Evolutionary conservation across 2,888 invertebrate genomes (phyloP), one percentile per base, ranked within the genome.

Genomic region (Hoplodrina blanda): DNA sequence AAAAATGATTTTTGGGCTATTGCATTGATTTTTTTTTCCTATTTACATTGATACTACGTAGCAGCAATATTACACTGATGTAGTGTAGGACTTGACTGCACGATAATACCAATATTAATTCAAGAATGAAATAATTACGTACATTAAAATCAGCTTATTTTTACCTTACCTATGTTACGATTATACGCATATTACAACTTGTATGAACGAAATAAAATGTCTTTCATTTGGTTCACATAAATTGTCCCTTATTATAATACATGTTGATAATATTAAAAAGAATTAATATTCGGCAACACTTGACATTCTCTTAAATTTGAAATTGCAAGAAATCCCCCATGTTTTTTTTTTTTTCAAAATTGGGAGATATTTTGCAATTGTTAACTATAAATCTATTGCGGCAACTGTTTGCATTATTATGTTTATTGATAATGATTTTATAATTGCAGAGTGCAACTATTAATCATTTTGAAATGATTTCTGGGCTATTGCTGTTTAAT

Each of bases 231-330:
- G 84, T 92, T 89, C 92, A 90, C 83, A 89, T 81, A 79, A 84
- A 91, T 84, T 86, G 89, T 77, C 79, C 88, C 95, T 95, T 94
- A 95, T 90, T 92, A 94, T 93, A 93, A 91, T 94, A 95, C 91
- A 95, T 91, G 93, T 92, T 92, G 94, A 94, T 95, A 92, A 92
- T 95, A 95, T 94, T 95, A 94, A 95, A 84, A 94, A 92, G 91
- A 94, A 93, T 92, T 92, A 90, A 91, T 95, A 95, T 95, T 95
- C 95, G 91, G 96, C 96, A 96, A 96, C 96, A 96, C 95, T 95
- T 95, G 95, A 95, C 95, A 95, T 95, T 95, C 95, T 85, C 85
- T 89, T 91, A 77, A 90, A 80, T 77, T 84, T 81, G 78, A 73
- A 80, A 89, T 89, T 90, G 88, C 88, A 88, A 88, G 87, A 88